phyloP scores from a whole-genome alignment of 2,888 invertebrate species.

The Ormyrus nitidulus region DNA sequence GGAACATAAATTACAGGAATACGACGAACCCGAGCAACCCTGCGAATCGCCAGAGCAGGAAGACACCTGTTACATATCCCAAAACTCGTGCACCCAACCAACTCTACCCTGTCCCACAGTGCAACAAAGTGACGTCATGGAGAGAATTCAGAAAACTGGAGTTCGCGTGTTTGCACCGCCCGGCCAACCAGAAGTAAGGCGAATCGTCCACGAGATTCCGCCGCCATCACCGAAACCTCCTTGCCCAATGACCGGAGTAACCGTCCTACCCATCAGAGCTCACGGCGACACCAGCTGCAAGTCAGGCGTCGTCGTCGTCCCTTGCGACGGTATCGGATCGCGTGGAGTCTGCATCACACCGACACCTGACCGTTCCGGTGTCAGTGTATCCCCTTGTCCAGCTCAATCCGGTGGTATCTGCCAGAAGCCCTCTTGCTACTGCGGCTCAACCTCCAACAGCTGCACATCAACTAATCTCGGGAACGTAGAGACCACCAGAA shows the following conservation, averaged over 20 bases:
- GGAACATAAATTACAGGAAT: conserved; percentile 64
- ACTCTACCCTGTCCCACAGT: conserved; percentile 66
- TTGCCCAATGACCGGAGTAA: conserved; percentile 70
- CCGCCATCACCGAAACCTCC: conserved; percentile 58
- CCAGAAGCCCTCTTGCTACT: conserved; percentile 60
- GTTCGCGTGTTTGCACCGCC: conserved; percentile 66
- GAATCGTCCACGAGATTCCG: conserved; percentile 63
- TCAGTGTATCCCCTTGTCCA: conserved; percentile 70
- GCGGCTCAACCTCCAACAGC: conserved; percentile 63
- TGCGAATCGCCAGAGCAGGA: conserved; percentile 38
- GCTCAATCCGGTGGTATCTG: conserved; percentile 60
- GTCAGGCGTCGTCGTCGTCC: conserved; percentile 70
- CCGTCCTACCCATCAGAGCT: conserved; percentile 69
- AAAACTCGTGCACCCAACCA: conserved; percentile 61
- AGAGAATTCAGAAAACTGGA: conserved; percentile 66
- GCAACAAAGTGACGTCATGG: conserved; percentile 61
- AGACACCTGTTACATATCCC: conserved; percentile 64
- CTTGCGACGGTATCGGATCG: conserved; percentile 67
- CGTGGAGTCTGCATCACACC: conserved; percentile 69
- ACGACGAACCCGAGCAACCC: conserved; percentile 60
- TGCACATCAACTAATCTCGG: conserved; percentile 62
- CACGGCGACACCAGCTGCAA: conserved; percentile 66
- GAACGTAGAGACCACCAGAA: conserved; percentile 44
- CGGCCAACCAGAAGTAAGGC: conserved; percentile 63
- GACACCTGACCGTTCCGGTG: conserved; percentile 68